Base-by-base conservation (phyloP, 2,888 invertebrate species). In the Dysmachus trigonus region DNA sequence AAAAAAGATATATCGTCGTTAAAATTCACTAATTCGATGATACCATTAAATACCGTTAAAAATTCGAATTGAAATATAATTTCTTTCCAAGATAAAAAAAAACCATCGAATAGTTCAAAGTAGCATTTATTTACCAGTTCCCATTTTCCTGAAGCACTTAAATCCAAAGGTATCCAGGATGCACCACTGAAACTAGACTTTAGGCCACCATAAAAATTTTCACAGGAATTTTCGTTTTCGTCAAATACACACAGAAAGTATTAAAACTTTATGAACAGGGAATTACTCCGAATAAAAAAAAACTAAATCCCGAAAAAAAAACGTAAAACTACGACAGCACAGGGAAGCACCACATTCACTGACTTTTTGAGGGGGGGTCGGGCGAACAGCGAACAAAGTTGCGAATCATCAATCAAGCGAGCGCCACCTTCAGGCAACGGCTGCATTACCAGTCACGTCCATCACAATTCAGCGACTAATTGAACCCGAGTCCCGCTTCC, bases 101-200 rank as follows among this genome's bases (percentile, higher is more conserved):
- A n/a, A n/a, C n/a, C 33, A 33, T 33, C 33, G 4, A 33, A 33
- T 33, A 33, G 33, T n/a, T n/a, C 33, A 6, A 33, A 41, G n/a
- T n/a, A n/a, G n/a, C n/a, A 41, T 41, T 41, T 6, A 71, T 15
- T 83, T 89, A 91, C 92, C 92, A 90, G 92, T 92, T 88, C 92
- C 92, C 92, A 92, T 92, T 91, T 92, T 92, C 90, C 91, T 91
- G 90, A 91, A 92, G 89, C 91, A 92, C 90, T 92, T 92, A 88
- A 92, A 92, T 88, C 91, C 91, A 89, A 92, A 89, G 86, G 92
- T 91, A 91, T 92, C 92, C 92, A 92, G 92, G 89, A 88, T 90
- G 92, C 33, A 79, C 15, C 22, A 15, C 72, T 83, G 8, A 27
- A 27, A 7, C 30, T n/a, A 18, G 27, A 38, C 62, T 72, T 71